These are phyloP conservation scores for Aleadryas rufinucha DNA, from an alignment of 2,113 vertebrate genomes.

Conservation along the genomic window DNA sequence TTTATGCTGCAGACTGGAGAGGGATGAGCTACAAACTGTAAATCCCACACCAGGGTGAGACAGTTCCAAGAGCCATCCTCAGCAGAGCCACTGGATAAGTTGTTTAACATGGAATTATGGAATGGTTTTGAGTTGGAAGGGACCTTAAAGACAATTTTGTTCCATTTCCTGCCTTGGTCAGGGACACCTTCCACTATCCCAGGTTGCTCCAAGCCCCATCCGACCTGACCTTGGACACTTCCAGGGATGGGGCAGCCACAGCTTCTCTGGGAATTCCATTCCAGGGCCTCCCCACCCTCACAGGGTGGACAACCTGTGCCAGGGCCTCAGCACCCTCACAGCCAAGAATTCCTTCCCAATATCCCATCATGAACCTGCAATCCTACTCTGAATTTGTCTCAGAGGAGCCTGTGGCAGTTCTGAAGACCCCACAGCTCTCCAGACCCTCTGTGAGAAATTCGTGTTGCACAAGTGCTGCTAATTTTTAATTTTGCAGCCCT, in stretches of 20 bases:
- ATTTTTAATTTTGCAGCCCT: not conserved
- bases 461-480: not conserved
- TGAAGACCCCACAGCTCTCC: not conserved
- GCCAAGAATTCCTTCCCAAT: not conserved
- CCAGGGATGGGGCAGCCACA: not conserved
- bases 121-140: not conserved
- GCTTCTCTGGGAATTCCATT: not conserved
- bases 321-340: fast-evolving
- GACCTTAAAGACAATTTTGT: not conserved
- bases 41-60: not conserved
- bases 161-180: not conserved
- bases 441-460: not conserved
- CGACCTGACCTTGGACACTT: not conserved
- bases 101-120: not conserved
- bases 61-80: fast-evolving
- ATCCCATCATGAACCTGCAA: not conserved
- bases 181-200: not conserved
- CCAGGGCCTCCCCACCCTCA: fast-evolving
- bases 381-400: not conserved
- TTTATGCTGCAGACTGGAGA: not conserved
- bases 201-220: fast-evolving
- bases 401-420: not conserved
- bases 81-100: not conserved
- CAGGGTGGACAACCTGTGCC: fast-evolving
- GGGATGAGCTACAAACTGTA: not conserved